These are phyloP conservation scores for Sardinella longiceps DNA, from an alignment of 2,797 vertebrate species.

Conservation along the genomic window DNA sequence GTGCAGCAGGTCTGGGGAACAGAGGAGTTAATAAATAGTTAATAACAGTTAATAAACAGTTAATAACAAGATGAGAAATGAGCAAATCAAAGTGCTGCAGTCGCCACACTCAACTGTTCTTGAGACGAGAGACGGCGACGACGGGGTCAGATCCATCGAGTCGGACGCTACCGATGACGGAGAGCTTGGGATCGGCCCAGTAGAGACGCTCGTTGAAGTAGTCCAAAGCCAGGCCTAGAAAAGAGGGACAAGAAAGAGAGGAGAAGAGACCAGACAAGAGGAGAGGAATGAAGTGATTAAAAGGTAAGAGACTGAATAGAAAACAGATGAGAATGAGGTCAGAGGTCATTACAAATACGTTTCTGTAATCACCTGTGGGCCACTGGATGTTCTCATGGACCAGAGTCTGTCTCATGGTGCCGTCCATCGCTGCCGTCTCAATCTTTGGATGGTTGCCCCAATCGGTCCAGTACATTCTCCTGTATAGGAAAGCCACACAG, in stretches of 20 bases:
- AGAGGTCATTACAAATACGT: neutral
- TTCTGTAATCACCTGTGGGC: slow-evolving; percentile 84
- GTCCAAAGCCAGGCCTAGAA: slow-evolving; percentile 89
- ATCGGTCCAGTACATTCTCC: slow-evolving; percentile 98
- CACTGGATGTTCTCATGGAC: slow-evolving; percentile 96
- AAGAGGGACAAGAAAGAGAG: neutral
- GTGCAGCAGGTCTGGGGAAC: slow-evolving; percentile 84
- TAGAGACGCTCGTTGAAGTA: slow-evolving; percentile 97
- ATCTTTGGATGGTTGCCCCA: slow-evolving; percentile 99
- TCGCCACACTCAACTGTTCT: slow-evolving; percentile 83
- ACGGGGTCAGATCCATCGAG: slow-evolving; percentile 90
- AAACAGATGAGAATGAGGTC: neutral
- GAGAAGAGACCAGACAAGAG: neutral
- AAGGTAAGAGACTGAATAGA: neutral
- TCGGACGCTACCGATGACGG: slow-evolving; percentile 91
- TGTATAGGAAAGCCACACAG: slow-evolving; percentile 50
- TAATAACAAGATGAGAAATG: no score
- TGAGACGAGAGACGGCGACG: slow-evolving; percentile 83
- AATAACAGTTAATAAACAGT: no score
- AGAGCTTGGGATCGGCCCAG: slow-evolving; percentile 96
- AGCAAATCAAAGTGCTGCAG: neutral
- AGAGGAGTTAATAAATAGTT: no score
- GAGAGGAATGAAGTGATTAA: neutral
- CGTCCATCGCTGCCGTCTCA: slow-evolving; percentile 95
- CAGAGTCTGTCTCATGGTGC: slow-evolving; percentile 89